Base-by-base conservation (phyloP, 2,888 invertebrate species). In the Plebejus argus region DNA sequence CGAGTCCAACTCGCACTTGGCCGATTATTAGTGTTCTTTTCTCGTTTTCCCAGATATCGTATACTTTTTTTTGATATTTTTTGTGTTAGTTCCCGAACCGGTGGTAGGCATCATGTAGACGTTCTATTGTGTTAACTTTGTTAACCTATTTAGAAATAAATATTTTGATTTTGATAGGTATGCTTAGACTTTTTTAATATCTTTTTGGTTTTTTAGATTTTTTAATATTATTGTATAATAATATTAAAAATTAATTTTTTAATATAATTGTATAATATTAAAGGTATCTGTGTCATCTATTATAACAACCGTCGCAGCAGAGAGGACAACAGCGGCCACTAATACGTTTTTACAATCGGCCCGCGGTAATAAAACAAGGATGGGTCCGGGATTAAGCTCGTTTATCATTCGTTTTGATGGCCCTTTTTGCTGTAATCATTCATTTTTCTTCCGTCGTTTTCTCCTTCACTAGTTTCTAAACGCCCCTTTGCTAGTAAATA, bases 351-450 rank as follows among this genome's bases (percentile, higher is more conserved):
- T 93, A 93, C 93, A 93, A 93, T 93, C 92, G 92, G 87, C 90
- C 89, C 85, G 84, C 84, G 89, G 92, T 90, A 93, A 93, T 93
- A 93, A 93, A 94, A 93, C 93, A 91, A 90, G 90, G 92, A 93
- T 90, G 89, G 91, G 88, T 86, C 89, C 87, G 85, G 91, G 92
- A 93, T 93, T 93, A 93, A 91, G 91, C 90, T 93, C 93, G 91
- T 94, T 92, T 92, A 94, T 94, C 93, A 94, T 93, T 92, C 92
- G 91, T 91, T 91, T 90, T 93, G 93, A 94, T 93, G 90, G 92
- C 92, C 91, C 89, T 93, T 93, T 93, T 93, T 93, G 93, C 91
- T 87, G 91, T 92, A 93, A 94, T 94, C 93, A 92, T 93, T 94
- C 93, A 94, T 93, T 94, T 93, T 92, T 93, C 92, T 91, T 92